Conservation (phyloP, 2,888 invertebrate genomes). For the Dolichomitus sp. region DNA sequence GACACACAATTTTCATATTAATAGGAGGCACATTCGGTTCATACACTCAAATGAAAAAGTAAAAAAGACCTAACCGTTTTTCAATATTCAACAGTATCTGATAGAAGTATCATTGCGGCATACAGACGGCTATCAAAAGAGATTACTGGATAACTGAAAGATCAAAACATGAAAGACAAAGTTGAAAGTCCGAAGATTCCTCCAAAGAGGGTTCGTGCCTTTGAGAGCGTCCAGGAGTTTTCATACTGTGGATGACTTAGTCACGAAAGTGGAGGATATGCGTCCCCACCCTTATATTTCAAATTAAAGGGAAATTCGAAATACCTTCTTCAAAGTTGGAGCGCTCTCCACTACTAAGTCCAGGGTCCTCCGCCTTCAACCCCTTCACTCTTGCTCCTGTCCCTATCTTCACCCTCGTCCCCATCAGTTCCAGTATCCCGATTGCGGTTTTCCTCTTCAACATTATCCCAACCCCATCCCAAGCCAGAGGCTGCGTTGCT, state of each 20-base stretch:
- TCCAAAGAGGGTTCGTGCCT: slow-evolving; percentile 60
- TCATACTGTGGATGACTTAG: slow-evolving; percentile 69
- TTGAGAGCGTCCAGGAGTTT: slow-evolving; percentile 75
- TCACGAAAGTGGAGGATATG: slow-evolving; percentile 69
- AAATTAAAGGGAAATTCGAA: slow-evolving; percentile 82
- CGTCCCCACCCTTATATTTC: slow-evolving; percentile 75
- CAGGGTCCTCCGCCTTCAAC: slow-evolving; percentile 41
- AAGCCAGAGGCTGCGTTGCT: slow-evolving; percentile 38
- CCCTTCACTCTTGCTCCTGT: slow-evolving; percentile 63
- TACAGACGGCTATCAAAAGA: background rate
- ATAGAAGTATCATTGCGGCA: no score
- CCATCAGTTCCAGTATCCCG: slow-evolving; percentile 68
- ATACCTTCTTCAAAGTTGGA: slow-evolving; percentile 78
- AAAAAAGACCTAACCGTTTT: no score
- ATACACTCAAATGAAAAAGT: no score
- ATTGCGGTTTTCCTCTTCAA: slow-evolving; percentile 69
- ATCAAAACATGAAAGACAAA: slow-evolving; percentile 30
- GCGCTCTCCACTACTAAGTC: slow-evolving; percentile 68
- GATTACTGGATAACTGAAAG: slow-evolving; percentile 13
- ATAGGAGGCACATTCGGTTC: no score
- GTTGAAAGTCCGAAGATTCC: slow-evolving; percentile 38
- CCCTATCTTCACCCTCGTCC: slow-evolving; percentile 64
- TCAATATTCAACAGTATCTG: no score
- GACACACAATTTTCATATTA: no score
- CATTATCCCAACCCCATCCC: slow-evolving; percentile 37